phyloP scores from a whole-genome alignment of 1,140 invertebrate species.

The Trachelipus rathkii region DNA sequence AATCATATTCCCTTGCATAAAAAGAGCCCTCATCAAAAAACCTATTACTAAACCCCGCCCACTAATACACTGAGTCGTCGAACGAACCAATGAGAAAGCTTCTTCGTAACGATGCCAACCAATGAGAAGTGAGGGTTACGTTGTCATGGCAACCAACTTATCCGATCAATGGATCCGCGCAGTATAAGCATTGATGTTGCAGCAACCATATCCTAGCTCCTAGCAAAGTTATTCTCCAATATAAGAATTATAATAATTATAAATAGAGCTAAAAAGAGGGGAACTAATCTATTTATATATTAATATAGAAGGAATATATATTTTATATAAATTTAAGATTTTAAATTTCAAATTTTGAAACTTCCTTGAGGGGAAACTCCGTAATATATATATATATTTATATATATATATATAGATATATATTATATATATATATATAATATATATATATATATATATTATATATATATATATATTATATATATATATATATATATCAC shows the following conservation, averaged over 20 bases:
- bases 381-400: background rate
- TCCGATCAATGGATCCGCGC: slow-evolving; percentile 40
- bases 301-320: slow-evolving; percentile 7
- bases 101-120: slow-evolving; percentile 32
- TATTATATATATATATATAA: slow-evolving; percentile 7
- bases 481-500: no score
- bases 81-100: slow-evolving; percentile 29
- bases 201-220: background rate
- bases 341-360: background rate
- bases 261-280: slow-evolving; percentile 4
- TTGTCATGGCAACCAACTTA: slow-evolving; percentile 39
- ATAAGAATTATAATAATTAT: slow-evolving; percentile 14
- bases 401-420: slow-evolving; percentile 7
- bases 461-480: no score
- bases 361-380: background rate
- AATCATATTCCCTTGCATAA: slow-evolving; percentile 46
- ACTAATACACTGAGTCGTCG: slow-evolving; percentile 32
- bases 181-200: slow-evolving; percentile 1
- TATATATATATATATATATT: background rate
- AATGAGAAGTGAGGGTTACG: slow-evolving; percentile 31
- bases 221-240: background rate
- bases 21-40: slow-evolving; percentile 46
- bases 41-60: slow-evolving; percentile 41
- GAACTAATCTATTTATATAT: slow-evolving; percentile 9
- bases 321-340: background rate